Base-by-base conservation (phyloP, 2,888 invertebrate species). In the Xylota sylvarum region DNA sequence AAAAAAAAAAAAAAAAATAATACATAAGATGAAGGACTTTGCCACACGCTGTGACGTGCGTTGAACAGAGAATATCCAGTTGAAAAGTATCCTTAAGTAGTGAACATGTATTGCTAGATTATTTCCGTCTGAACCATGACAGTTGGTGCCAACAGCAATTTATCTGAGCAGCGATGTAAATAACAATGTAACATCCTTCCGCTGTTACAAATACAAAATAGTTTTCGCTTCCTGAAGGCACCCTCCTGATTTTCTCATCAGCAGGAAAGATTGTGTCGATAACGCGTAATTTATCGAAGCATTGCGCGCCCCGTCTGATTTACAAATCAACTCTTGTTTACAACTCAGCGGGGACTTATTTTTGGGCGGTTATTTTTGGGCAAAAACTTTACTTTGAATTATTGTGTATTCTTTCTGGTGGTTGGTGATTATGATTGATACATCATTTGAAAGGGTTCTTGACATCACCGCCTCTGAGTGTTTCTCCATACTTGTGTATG, bases 161-260 rank as follows among this genome's bases (percentile, higher is more conserved):
- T 73, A 79, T 73, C 60, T 50, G 69, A 48, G n/a, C 4, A 30
- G 69, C 69, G 55, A 76, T 56, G 48, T 62, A 50, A 70, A 82
- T 77, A 77, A 77, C 77, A 62, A 78, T 78, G 58, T 52, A n/a
- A 74, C 56, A 74, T 84, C 69, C 80, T 80, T 80, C 74, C 79
- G 74, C 14, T 73, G 55, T 43, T 78, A 30, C 48, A 72, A 67
- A 56, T 62, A 64, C 62, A 50, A 76, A 80, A 58, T 65, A 76
- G 70, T 85, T 80, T 76, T 23, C 37, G 55, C 46, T 65, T 80
- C 65, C 76, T 72, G 30, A 43, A 40, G 46, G 30, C 50, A 46
- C 70, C 69, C 74, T 52, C 30, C 37, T 43, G 56, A 6, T 43
- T 37, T 70, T 50, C 17, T 43, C 62, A 64, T 80, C 69, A 46